phyloP scores from a whole-genome alignment of 2,888 invertebrate genomes.

The Hymenopus coronatus region DNA sequence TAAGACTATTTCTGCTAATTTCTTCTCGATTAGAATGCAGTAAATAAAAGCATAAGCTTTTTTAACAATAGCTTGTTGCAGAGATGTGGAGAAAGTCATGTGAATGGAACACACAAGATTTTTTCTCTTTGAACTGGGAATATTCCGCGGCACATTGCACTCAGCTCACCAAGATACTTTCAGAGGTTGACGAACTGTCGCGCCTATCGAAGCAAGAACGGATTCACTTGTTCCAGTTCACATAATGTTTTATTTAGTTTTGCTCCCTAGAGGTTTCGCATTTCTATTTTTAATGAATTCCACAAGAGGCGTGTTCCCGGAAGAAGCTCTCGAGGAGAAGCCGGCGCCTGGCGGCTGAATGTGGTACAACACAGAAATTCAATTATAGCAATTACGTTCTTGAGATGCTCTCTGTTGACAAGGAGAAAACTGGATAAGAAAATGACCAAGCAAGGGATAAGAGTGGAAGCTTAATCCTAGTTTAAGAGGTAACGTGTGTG shows the following conservation, averaged over 20 bases:
- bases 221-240: not conserved
- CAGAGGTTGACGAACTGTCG: no score
- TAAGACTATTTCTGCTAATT: no score
- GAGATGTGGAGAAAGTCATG: no score
- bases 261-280: not conserved
- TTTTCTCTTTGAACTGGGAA: no score
- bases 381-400: not conserved
- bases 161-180: no score
- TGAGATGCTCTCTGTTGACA: not conserved
- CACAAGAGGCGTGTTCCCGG: not conserved
- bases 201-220: not conserved
- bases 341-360: not conserved
- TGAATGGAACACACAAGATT: no score
- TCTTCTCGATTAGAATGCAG: no score
- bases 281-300: not conserved
- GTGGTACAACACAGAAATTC: not conserved
- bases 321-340: not conserved
- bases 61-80: no score
- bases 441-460: not conserved
- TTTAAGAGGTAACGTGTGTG: no score
- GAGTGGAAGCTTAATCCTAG: not conserved
- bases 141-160: no score
- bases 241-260: not conserved
- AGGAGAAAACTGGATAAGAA: no score
- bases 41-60: no score